Conservation (phyloP, 2,797 vertebrate genomes). For the Poeciliopsis paucimaculata region DNA sequence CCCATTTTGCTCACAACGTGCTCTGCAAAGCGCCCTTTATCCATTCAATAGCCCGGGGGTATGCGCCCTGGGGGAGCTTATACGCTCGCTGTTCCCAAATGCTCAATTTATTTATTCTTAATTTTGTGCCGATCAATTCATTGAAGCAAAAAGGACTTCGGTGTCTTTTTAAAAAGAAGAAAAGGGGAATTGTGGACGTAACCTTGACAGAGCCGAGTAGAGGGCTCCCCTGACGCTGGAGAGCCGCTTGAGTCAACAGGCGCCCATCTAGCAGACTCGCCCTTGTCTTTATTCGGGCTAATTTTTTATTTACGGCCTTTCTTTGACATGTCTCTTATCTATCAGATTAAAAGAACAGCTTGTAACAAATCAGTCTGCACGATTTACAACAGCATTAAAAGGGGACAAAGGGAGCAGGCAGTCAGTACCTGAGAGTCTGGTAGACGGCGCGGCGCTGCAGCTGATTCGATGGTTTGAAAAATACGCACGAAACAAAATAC, state of each 20-base stretch:
- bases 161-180: constrained; percentile 99
- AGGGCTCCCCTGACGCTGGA: constrained; percentile 95
- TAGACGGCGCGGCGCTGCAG: constrained; percentile 98
- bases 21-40: constrained; percentile 94
- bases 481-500: constrained; percentile 99
- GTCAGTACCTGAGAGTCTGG: constrained; percentile 99
- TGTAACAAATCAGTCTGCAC: constrained; percentile 99
- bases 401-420: constrained; percentile 99
- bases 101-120: constrained; percentile 99
- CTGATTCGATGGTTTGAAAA: constrained; percentile 99
- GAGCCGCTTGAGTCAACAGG: constrained; percentile 99
- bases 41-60: constrained; percentile 95
- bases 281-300: constrained; percentile 99
- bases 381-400: constrained; percentile 99
- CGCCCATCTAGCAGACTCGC: constrained; percentile 99
- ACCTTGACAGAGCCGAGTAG: constrained; percentile 99
- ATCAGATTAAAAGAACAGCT: constrained; percentile 99
- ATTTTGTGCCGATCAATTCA: constrained; percentile 99
- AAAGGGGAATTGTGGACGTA: constrained; percentile 99
- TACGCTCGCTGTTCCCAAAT: constrained; percentile 95
- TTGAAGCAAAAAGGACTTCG: constrained; percentile 99
- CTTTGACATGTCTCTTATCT: constrained; percentile 99
- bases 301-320: constrained; percentile 99
- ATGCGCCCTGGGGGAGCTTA: constrained; percentile 99
- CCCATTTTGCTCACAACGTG: constrained; percentile 93